Percentiles rank a stretch among this genome's conserved stretches.
Evolutionary conservation across 2,797 vertebrate species (phyloP).

Genomic region (Sparidentex hasta): DNA sequence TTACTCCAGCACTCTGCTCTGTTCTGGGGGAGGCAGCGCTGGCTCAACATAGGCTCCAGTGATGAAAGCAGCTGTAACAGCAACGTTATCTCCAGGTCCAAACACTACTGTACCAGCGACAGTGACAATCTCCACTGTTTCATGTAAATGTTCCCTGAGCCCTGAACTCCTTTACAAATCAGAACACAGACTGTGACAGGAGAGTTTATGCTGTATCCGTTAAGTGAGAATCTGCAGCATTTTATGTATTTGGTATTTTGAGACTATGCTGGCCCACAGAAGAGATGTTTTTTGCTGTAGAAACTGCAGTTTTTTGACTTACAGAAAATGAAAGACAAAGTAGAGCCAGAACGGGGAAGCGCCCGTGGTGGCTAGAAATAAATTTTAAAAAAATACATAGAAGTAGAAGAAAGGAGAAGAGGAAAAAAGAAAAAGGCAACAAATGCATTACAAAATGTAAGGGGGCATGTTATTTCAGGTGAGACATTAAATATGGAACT

Average conservation of each 20-base stretch:
- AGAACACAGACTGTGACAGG: conserved; percentile 1
- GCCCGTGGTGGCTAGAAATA: not conserved
- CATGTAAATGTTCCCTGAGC: conserved; percentile 33
- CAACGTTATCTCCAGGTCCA: conserved; percentile 59
- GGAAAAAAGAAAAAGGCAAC: not conserved
- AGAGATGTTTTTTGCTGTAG: not conserved
- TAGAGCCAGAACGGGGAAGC: not conserved
- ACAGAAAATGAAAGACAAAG: not conserved
- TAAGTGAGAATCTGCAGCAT: conserved; percentile 10
- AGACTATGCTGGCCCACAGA: conserved; percentile 10
- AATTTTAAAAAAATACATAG: not conserved
- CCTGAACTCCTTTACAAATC: conserved; percentile 35
- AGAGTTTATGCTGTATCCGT: not conserved
- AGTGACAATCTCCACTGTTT: conserved; percentile 35
- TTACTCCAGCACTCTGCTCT: conserved; percentile 70
- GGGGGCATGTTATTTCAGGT: not conserved
- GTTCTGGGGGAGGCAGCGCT: conserved; percentile 52
- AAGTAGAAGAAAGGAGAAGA: too few species aligned
- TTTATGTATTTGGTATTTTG: conserved; percentile 3
- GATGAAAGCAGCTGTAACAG: conserved; percentile 71
- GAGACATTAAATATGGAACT: conserved; percentile 10
- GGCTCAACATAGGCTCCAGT: conserved; percentile 56
- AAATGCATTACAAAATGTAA: not conserved
- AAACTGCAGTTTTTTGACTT: not conserved
- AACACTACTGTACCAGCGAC: conserved; percentile 28